phyloP scores from a whole-genome alignment of 2,888 invertebrate species.

The Aquatica leii region DNA sequence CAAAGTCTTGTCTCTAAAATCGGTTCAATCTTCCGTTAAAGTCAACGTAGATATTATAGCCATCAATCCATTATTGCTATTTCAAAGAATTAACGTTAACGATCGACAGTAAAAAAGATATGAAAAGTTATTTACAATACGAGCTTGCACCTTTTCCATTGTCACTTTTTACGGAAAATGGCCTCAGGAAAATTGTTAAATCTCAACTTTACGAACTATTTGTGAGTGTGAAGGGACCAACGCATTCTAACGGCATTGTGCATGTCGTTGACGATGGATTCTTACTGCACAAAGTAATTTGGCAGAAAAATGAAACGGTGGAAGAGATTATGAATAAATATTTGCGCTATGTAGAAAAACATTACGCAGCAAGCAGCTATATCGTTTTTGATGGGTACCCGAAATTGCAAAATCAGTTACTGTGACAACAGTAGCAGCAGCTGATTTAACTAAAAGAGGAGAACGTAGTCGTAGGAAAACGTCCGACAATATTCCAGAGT shows the following conservation, averaged over 20 bases:
- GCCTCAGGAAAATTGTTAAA: conserved; percentile 38
- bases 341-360: conserved; percentile 38
- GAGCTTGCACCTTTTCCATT: conserved; percentile 49
- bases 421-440: conserved; percentile 31
- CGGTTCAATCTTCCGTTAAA: conserved; percentile 45
- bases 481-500: conserved; percentile 32
- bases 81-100: conserved; percentile 45
- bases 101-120: conserved; percentile 43
- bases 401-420: conserved; percentile 35
- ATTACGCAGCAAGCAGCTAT: conserved; percentile 40
- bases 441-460: conserved; percentile 41
- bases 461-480: conserved; percentile 41
- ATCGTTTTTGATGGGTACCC: conserved; percentile 44
- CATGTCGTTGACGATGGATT: conserved; percentile 46
- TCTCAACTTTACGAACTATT: conserved; percentile 2
- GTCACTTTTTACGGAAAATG: conserved; percentile 45
- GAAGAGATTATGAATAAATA: conserved; percentile 41
- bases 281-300: conserved; percentile 43
- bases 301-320: conserved; percentile 42
- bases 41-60: conserved; percentile 43
- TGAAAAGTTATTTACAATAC: conserved; percentile 47
- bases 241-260: conserved; percentile 2
- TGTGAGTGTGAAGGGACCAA: conserved; percentile 11
- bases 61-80: conserved; percentile 43
- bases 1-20: conserved; percentile 47